Conservation (phyloP, 2,888 invertebrate genomes). For the Rhagophthalmus giganteus region DNA sequence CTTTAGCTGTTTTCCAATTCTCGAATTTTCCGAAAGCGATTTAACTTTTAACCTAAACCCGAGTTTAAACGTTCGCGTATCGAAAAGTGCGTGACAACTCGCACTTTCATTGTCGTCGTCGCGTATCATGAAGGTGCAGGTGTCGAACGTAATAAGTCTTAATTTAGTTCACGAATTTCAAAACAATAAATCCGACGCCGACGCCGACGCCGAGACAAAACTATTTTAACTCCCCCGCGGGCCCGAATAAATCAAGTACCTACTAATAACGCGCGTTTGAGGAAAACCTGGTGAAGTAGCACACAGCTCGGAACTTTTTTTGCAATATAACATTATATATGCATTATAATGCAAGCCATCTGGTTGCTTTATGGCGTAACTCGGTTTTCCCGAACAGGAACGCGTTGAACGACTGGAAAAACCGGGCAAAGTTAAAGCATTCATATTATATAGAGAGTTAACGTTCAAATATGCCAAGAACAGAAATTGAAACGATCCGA, state of each 20-base stretch:
- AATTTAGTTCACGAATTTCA: no score
- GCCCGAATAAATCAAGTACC: conserved; percentile 6
- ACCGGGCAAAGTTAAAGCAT: conserved; percentile 55
- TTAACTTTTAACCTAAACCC: neutral
- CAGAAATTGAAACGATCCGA: conserved; percentile 57
- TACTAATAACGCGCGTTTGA: conserved; percentile 2
- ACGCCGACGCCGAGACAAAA: no score
- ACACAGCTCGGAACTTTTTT: conserved; percentile 48
- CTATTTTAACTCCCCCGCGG: no score
- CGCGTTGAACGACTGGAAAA: conserved; percentile 48
- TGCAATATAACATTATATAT: conserved; percentile 57
- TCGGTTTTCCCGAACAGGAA: conserved; percentile 43
- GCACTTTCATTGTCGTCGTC: neutral
- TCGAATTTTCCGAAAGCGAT: neutral
- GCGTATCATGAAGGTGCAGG: conserved; percentile 2
- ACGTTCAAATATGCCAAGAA: conserved; percentile 57
- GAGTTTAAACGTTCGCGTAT: no score
- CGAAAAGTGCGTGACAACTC: no score
- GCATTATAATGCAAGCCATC: conserved; percentile 55
- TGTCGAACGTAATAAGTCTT: no score
- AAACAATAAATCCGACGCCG: no score
- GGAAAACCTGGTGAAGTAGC: conserved; percentile 28
- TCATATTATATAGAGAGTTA: conserved; percentile 56
- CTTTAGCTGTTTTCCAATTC: conserved; percentile 41
- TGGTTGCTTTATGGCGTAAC: conserved; percentile 37